phyloP scores from a whole-genome alignment of 2,113 vertebrate species.

The Varanus salvator region DNA sequence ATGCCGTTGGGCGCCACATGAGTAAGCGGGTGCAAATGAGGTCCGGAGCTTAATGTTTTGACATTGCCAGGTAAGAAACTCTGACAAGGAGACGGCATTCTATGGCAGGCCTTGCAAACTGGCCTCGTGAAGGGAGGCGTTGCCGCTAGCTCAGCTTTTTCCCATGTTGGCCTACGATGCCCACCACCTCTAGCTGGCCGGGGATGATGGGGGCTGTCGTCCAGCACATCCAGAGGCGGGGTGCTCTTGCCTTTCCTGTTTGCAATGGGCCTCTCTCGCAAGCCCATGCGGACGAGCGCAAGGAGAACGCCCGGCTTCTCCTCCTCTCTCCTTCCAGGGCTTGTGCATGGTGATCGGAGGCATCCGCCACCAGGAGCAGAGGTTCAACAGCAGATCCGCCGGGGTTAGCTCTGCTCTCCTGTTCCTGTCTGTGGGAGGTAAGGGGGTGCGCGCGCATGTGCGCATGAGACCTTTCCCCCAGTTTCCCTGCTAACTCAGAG shows the following conservation, averaged over 20 bases:
- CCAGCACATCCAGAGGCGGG: neutral
- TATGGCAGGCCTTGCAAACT: neutral
- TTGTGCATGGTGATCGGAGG: slow-evolving; percentile 92
- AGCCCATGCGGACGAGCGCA: neutral
- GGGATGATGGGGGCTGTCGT: neutral
- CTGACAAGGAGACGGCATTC: too few species aligned
- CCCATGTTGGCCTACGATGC: too few species aligned
- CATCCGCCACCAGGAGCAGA: slow-evolving; percentile 87
- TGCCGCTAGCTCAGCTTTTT: too few species aligned
- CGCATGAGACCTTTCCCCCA: neutral
- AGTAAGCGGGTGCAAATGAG: neutral
- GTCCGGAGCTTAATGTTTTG: neutral
- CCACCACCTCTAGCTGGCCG: neutral
- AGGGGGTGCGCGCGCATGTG: neutral
- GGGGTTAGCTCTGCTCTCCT: slow-evolving; percentile 88
- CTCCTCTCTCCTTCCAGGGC: slow-evolving; percentile 65
- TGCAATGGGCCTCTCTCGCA: neutral
- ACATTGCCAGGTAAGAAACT: neutral
- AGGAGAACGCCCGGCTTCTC: neutral
- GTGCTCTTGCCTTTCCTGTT: too few species aligned
- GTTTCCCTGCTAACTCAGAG: neutral
- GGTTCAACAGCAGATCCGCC: slow-evolving; percentile 88
- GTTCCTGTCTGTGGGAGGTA: slow-evolving; percentile 91
- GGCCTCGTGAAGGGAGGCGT: too few species aligned
- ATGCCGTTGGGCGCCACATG: neutral